Base-by-base conservation (phyloP, 92 coral and sea anemone genomes). In the Siderastrea radians region DNA sequence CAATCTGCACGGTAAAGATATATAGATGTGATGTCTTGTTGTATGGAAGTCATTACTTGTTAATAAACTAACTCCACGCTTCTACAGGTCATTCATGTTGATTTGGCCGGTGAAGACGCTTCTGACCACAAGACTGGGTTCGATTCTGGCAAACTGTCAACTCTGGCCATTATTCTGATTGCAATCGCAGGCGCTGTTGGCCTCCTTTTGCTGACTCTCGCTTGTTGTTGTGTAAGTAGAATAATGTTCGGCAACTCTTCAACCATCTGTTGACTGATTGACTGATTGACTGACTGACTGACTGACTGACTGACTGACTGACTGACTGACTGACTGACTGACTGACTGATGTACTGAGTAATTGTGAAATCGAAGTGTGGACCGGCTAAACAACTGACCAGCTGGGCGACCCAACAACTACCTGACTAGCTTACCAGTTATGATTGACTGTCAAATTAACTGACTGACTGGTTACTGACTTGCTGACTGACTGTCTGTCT, bases 221-320 rank as follows among this genome's bases (percentile, higher is more conserved):
- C 95, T 1, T 92, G 96, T 64, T 94, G 95, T 71, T 89, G 96
- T 88, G 99, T 97, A 86, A 68, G 86, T 81, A 81, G 16, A 5
- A 62, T 59, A 15, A 3, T 44, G 14, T 11, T 3, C 4, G 13
- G 73, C 38, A 26, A 19, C 7, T 46, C 3, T 8, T 68, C 2
- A 12, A 2, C 45, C 3, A 15, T 44, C 1, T 9, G 50, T 68
- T 53, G 57, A 53, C 6, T 53, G 57, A 53, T 0, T 53, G 57
- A 7, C 14, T 59, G 64, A 59, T 0, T 59, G 14, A 6, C 19
- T 61, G 66, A 61, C 66, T 61, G 66, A 12, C 66, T 14, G 26
- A 38, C 49, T 38, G 5, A 38, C 43, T 6, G 71, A 17, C 43
- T 66, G 4, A 66, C 7, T 66, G 71, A 66, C 7, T 17, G 47